A percentile compares a stretch with the other conserved stretches of the same genome.
These are phyloP conservation scores for Girardinichthys multiradiatus DNA, from an alignment of 2,113 vertebrate genomes.

Conservation along the genomic window DNA sequence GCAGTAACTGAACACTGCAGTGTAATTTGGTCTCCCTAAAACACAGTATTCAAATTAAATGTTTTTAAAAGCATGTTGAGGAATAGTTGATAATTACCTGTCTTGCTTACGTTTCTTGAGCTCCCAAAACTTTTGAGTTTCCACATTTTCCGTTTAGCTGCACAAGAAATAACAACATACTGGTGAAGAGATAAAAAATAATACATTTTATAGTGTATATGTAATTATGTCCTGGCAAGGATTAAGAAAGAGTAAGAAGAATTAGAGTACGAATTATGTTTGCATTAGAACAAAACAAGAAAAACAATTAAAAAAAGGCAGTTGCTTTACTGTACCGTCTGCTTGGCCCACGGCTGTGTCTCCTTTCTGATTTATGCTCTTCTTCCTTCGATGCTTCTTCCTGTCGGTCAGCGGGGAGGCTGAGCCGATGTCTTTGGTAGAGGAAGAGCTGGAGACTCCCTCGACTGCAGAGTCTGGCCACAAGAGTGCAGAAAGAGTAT, in stretches of 20 bases:
- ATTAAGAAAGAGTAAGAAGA: neutral
- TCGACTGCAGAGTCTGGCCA: conserved; percentile 76
- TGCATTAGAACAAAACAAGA: too few species aligned
- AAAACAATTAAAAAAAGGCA: neutral
- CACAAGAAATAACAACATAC: conserved; percentile 38
- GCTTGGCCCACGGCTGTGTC: conserved; percentile 87
- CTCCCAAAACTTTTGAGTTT: conserved; percentile 98
- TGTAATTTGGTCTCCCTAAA: neutral
- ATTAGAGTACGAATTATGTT: too few species aligned
- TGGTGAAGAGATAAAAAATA: conserved; percentile 31
- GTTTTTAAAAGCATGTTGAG: neutral
- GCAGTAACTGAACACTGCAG: neutral
- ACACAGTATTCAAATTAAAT: neutral
- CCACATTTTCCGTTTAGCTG: conserved; percentile 99
- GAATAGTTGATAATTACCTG: conserved; percentile 83
- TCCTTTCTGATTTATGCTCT: conserved; percentile 88
- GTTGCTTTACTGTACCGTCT: conserved; percentile 82
- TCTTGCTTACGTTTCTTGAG: conserved; percentile 98
- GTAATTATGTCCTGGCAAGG: neutral
- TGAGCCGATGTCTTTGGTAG: conserved; percentile 83
- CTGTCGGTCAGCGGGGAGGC: conserved; percentile 86
- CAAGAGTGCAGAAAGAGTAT: neutral
- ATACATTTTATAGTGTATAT: neutral
- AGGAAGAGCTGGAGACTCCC: conserved; percentile 83
- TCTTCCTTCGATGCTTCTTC: conserved; percentile 93